Conservation (phyloP, 2,888 invertebrate genomes). For the Buathra laborator region DNA sequence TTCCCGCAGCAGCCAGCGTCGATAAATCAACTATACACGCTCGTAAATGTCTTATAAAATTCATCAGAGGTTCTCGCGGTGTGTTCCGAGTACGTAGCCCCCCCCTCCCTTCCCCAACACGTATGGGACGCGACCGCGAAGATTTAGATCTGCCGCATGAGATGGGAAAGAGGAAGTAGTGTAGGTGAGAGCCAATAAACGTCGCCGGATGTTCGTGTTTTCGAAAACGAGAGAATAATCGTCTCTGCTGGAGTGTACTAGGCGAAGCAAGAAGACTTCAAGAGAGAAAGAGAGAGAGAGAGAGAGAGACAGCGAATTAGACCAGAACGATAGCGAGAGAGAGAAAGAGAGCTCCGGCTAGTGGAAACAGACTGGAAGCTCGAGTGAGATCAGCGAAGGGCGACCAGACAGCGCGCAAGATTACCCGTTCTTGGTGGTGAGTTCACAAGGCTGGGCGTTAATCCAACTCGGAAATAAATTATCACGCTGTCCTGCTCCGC, state of each 20-base stretch:
- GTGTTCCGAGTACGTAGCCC: neutral
- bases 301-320: neutral
- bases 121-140: slow-evolving; percentile 21
- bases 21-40: slow-evolving; percentile 58
- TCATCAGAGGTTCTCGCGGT: slow-evolving; percentile 43
- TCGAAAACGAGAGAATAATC: slow-evolving; percentile 65
- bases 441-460: slow-evolving; percentile 57
- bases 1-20: slow-evolving; percentile 22
- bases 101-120: neutral
- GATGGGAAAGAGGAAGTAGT: slow-evolving; percentile 17
- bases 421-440: slow-evolving; percentile 63
- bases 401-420: slow-evolving; percentile 72
- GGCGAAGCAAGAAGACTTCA: slow-evolving; percentile 45
- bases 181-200: slow-evolving; percentile 52
- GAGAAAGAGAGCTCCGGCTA: slow-evolving; percentile 31
- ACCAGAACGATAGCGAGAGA: neutral
- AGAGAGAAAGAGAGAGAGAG: slow-evolving; percentile 29
- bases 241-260: slow-evolving; percentile 33
- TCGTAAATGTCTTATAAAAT: slow-evolving; percentile 65
- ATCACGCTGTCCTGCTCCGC: slow-evolving; percentile 60
- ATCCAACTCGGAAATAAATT: slow-evolving; percentile 68
- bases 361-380: slow-evolving; percentile 60
- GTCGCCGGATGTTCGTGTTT: slow-evolving; percentile 58
- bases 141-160: slow-evolving; percentile 36
- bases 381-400: slow-evolving; percentile 61